Evolutionary conservation across 2,888 invertebrate species (phyloP).

Genomic region (Ctena decussata): DNA sequence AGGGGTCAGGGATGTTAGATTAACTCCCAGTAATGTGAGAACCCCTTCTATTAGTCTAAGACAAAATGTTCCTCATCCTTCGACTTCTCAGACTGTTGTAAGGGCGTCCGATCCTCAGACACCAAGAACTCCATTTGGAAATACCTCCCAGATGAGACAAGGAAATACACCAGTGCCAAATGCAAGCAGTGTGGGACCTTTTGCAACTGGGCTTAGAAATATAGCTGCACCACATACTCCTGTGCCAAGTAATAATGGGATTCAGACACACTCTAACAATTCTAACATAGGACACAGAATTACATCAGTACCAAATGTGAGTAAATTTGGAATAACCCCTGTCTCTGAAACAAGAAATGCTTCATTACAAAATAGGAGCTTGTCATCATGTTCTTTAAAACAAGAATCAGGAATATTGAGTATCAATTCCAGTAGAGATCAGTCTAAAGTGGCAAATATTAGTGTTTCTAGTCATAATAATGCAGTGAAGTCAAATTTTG

Average conservation of each 20-base stretch:
- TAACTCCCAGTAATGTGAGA: neutral
- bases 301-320: conserved; percentile 5
- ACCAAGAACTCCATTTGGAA: neutral
- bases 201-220: neutral
- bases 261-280: neutral
- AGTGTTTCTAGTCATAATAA: neutral
- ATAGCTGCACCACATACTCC: neutral
- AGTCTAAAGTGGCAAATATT: too few relatives aligned
- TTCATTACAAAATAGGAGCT: neutral
- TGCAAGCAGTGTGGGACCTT: neutral
- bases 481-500: conserved; percentile 1
- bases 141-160: neutral
- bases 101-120: neutral
- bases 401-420: too few relatives aligned
- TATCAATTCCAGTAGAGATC: too few relatives aligned
- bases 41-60: neutral
- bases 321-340: neutral
- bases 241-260: neutral
- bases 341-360: neutral
- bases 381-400: neutral
- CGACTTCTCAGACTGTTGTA: neutral
- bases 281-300: neutral
- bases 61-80: neutral
- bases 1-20: neutral
- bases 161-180: neutral